phyloP scores from a whole-genome alignment of 2,888 invertebrate species.

The Synanthedon vespiformis region DNA sequence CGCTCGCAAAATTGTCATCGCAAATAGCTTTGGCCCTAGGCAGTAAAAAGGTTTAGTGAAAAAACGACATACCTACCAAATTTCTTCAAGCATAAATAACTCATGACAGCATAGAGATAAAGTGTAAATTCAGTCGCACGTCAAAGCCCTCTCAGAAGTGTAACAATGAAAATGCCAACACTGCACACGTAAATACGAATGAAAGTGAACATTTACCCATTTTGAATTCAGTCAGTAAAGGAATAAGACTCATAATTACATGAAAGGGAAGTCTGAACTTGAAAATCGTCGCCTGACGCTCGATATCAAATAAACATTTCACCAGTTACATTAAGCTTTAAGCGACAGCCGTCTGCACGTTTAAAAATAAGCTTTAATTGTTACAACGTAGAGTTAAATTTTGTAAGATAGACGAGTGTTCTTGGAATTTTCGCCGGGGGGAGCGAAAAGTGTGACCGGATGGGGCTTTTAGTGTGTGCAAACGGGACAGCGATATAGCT shows the following conservation, averaged over 20 bases:
- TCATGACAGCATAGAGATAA: conserved; percentile 10
- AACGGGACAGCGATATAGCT: conserved; percentile 56
- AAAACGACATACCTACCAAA: conserved; percentile 22
- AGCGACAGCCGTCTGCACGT: conserved; percentile 24
- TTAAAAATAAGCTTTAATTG: conserved; percentile 30
- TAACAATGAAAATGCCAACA: conserved; percentile 69
- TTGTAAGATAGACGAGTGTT: conserved; percentile 26
- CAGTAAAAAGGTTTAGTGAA: conserved; percentile 17
- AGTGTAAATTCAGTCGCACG: conserved; percentile 11
- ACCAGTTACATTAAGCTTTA: conserved; percentile 40
- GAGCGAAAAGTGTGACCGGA: conserved; percentile 46
- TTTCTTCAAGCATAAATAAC: conserved; percentile 11
- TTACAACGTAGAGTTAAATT: conserved; percentile 22
- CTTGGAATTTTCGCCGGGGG: conserved; percentile 68
- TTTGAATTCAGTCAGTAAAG: conserved; percentile 38
- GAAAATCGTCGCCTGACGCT: conserved; percentile 70
- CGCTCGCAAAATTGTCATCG: conserved; percentile 69
- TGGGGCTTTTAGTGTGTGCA: conserved; percentile 26
- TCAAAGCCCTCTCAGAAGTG: conserved; percentile 32
- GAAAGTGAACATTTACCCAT: conserved; percentile 32
- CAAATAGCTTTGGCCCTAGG: conserved; percentile 66
- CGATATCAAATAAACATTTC: conserved; percentile 67
- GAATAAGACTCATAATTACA: conserved; percentile 55
- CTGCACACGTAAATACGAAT: conserved; percentile 67
- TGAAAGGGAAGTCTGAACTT: conserved; percentile 64